A percentile compares a stretch with the other conserved stretches of the same genome.
phyloP scores from a whole-genome alignment of 2,888 invertebrate genomes.

The Coenonympha glycerion region DNA sequence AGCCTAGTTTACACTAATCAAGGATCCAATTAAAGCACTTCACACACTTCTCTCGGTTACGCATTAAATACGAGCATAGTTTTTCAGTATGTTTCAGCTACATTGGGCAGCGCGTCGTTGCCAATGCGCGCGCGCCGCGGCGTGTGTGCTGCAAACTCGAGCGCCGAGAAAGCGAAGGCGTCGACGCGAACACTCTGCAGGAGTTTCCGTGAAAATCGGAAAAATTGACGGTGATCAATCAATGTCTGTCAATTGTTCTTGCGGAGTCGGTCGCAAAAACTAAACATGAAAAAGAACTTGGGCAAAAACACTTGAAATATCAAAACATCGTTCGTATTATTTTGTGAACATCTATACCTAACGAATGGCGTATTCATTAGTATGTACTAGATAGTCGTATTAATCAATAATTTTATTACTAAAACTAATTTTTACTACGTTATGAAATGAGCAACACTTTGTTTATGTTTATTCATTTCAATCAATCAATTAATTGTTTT shows the following conservation, averaged over 20 bases:
- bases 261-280: conserved; percentile 12
- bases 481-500: too few relatives aligned
- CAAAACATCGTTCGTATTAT: too few relatives aligned
- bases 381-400: too few relatives aligned
- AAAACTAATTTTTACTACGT: too few relatives aligned
- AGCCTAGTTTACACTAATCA: conserved; percentile 15
- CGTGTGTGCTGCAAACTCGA: conserved; percentile 42
- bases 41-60: conserved; percentile 18
- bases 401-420: too few relatives aligned
- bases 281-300: neutral
- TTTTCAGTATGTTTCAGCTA: conserved; percentile 56
- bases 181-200: conserved; percentile 46
- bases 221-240: conserved; percentile 41
- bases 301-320: neutral
- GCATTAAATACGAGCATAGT: conserved; percentile 41
- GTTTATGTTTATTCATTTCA: too few relatives aligned
- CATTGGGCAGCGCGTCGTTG: conserved; percentile 55
- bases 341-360: too few relatives aligned
- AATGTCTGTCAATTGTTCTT: conserved; percentile 36
- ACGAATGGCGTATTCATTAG: too few relatives aligned
- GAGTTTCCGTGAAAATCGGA: conserved; percentile 34
- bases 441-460: too few relatives aligned
- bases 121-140: conserved; percentile 60
- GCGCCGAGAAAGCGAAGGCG: conserved; percentile 41
- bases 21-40: conserved; percentile 13